Evolutionary conservation across 1,140 invertebrate genomes (phyloP), one percentile per base, ranked within the genome.

Genomic region (Uloborus diversus): DNA sequence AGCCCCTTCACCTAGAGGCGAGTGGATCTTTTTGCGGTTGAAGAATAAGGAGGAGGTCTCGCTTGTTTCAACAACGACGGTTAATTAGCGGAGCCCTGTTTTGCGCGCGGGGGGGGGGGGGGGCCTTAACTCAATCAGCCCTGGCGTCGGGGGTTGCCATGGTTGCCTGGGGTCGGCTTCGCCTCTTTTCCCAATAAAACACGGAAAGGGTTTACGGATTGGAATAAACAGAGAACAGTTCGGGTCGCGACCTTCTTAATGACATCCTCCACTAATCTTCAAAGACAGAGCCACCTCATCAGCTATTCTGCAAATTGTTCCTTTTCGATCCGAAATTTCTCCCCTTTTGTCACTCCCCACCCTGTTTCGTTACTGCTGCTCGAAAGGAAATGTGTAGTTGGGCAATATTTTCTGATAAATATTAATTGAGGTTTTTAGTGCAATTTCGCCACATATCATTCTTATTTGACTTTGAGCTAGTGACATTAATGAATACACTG

Each of bases 71-170:
- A 66, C 35, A 49, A 25, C n/a, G 56, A 33, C 30, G 53, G 37
- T 62, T 75, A 75, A 75, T 75, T 75, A 75, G 57, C 27, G 25
- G 71, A 49, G 51, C n/a, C 71, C 28, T 75, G 71, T 75, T 64
- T 64, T 51, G 11, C 37, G 42, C 35, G 20, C 28, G 28, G 35
- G 23, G 56, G 30, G 30, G 23, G 25, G 32, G 68, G 68, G 33
- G 71, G 71, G 42, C 33, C 42, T 23, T 75, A 75, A 75, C 59
- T 75, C 59, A 75, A 75, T 75, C 71, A 75, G 53, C 35, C 59
- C 11, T 20, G 23, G 61, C 32, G 37, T 17, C 17, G 61, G n/a
- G 23, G 17, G 61, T n/a, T 30, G 61, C n/a, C 32, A n/a, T 30
- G 14, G 23, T 20, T 42, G 37, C 17, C 37, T n/a, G n/a, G 23